Conservation (phyloP, 2,797 vertebrate species). For the Pseudochirops corinnae region DNA sequence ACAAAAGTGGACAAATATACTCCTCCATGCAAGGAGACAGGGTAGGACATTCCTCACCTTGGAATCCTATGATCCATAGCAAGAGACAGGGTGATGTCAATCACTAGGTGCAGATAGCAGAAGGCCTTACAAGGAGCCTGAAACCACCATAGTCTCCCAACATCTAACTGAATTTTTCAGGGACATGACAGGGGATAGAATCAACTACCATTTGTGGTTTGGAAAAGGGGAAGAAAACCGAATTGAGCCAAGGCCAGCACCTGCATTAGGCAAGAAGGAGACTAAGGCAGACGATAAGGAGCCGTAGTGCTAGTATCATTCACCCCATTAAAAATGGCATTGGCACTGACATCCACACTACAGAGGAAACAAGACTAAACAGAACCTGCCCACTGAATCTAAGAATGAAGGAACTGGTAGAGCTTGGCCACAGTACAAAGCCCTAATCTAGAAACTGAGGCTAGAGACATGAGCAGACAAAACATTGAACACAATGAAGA, state of each 20-base stretch:
- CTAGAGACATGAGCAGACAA: background rate
- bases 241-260: background rate
- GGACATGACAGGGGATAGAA: background rate
- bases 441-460: background rate
- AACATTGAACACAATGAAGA: background rate
- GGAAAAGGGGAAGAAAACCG: background rate
- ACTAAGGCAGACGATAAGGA: background rate
- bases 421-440: background rate
- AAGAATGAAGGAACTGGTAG: background rate
- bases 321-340: background rate
- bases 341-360: background rate
- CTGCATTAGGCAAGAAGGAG: background rate
- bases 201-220: background rate
- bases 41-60: background rate
- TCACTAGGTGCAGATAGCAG: background rate
- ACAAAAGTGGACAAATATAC: background rate
- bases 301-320: background rate
- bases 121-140: background rate
- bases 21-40: background rate
- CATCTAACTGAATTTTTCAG: background rate
- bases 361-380: background rate
- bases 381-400: background rate
- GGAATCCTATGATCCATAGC: background rate
- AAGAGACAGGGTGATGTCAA: background rate
- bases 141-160: background rate